Base-by-base conservation (phyloP, 2,113 vertebrate genomes). In the Uropsilus gracilis region DNA sequence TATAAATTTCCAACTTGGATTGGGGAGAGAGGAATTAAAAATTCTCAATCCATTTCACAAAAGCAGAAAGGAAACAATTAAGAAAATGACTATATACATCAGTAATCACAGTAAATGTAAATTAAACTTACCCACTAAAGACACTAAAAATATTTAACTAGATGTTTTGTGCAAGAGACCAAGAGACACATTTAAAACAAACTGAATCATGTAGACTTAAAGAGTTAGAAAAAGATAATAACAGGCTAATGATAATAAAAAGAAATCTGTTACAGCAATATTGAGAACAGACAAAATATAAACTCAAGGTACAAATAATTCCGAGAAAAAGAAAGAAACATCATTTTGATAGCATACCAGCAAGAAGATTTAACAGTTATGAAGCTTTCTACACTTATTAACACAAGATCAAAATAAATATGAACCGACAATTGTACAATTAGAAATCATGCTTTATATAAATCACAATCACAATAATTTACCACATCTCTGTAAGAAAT, bases 261-360 rank as follows among this genome's bases (percentile, higher is more conserved):
- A 30, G 48, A 34, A 78, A 57, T 42, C n/a, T 24, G 30, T 30
- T 57, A 30, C 44, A 39, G 48, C 61, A 57, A 44, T 89, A 57
- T 68, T 66, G 55, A 89, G 20, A 68, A 12, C 6, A 20, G n/a
- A 76, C 20, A 66, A 68, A 86, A 91, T 66, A 75, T 30, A 66
- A 66, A 81, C 82, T 81, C 46, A 86, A 55, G 30, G 37, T 24
- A 80, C 90, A 46, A 91, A n/a, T 75, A 37, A 87, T 61, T 91
- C 18, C 53, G 28, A 68, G 34, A 55, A 61, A 55, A 61, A 75
- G 10, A 84, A 20, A 87, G 57, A 93, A 69, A 63, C 1, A 44
- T 44, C 18, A 77, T 72, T 83, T 37, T 72, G 14, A 64, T 57
- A 61, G 61, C 34, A 83, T 0, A 44, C 18, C 10, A 48, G 30